These are phyloP conservation scores for Hylaea fasciaria DNA, from an alignment of 2,888 invertebrate species.

Conservation along the genomic window DNA sequence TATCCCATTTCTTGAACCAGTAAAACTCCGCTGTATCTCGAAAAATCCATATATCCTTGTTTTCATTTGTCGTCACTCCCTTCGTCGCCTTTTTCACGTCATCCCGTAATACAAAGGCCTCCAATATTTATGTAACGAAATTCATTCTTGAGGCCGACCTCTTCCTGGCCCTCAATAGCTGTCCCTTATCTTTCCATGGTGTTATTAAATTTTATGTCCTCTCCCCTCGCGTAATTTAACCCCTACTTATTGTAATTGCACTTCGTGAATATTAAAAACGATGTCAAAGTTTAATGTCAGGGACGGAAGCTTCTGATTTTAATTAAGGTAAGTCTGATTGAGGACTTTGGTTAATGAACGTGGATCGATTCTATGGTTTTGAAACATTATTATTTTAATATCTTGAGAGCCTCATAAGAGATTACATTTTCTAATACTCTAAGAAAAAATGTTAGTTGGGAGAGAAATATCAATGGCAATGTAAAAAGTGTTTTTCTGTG, in stretches of 20 bases:
- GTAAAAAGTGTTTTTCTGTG: too few species aligned
- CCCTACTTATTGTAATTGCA: slow-evolving; percentile 60
- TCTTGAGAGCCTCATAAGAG: background rate
- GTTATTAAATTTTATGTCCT: slow-evolving; percentile 60
- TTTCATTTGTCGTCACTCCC: slow-evolving; percentile 1
- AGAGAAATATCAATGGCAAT: too few species aligned
- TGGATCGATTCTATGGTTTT: background rate
- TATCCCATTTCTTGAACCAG: too few species aligned
- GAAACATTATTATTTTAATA: background rate
- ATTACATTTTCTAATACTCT: too few species aligned
- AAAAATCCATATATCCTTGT: too few species aligned
- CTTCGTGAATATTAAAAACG: slow-evolving; percentile 58
- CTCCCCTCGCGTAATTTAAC: slow-evolving; percentile 43
- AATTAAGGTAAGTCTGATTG: slow-evolving; percentile 21
- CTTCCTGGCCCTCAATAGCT: slow-evolving; percentile 46
- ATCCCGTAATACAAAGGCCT: slow-evolving; percentile 24
- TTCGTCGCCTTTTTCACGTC: slow-evolving; percentile 6
- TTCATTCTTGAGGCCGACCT: slow-evolving; percentile 39
- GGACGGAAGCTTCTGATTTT: slow-evolving; percentile 28
- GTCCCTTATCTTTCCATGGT: slow-evolving; percentile 48
- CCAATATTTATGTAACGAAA: slow-evolving; percentile 38
- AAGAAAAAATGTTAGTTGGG: too few species aligned
- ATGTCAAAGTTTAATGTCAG: slow-evolving; percentile 34
- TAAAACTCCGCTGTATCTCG: too few species aligned
- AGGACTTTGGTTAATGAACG: slow-evolving; percentile 1